phyloP scores from a whole-genome alignment of 2,888 invertebrate species.

The Xestobium rufovillosum region DNA sequence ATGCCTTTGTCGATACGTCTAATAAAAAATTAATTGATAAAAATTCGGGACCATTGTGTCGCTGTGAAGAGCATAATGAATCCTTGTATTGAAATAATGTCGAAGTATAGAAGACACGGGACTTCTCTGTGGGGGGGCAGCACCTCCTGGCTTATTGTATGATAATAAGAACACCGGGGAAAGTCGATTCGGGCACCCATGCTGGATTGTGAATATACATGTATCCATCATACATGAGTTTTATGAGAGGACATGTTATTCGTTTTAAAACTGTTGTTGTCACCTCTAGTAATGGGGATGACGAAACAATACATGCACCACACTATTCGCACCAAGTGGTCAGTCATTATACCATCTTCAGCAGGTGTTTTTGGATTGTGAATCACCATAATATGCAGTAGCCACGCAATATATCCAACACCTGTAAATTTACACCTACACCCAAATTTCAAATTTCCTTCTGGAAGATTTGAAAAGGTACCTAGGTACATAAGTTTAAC shows the following conservation, averaged over 20 bases:
- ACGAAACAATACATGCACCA: constrained; percentile 23
- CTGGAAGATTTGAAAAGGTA: constrained; percentile 5
- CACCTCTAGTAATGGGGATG: constrained; percentile 32
- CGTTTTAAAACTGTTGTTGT: constrained; percentile 21
- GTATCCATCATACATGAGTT: constrained; percentile 13
- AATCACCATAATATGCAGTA: neutral
- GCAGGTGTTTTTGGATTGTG: neutral
- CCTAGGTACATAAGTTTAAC: no score
- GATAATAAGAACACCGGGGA: constrained; percentile 38
- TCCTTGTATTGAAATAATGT: neutral
- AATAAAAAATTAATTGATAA: constrained; percentile 1
- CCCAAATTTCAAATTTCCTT: no score
- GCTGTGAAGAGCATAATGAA: constrained; percentile 1
- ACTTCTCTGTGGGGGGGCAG: constrained; percentile 32
- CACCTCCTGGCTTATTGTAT: constrained; percentile 39
- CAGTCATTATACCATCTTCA: neutral
- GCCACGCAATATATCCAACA: no score
- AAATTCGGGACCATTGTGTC: neutral
- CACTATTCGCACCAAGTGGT: no score
- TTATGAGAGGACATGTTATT: no score
- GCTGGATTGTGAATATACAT: constrained; percentile 23
- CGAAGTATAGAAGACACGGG: constrained; percentile 24
- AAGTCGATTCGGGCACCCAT: constrained; percentile 29
- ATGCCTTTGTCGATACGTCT: no score
- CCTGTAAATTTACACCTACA: no score